Conservation (phyloP, 1,140 invertebrate genomes). For the Drosophila jambulina region DNA sequence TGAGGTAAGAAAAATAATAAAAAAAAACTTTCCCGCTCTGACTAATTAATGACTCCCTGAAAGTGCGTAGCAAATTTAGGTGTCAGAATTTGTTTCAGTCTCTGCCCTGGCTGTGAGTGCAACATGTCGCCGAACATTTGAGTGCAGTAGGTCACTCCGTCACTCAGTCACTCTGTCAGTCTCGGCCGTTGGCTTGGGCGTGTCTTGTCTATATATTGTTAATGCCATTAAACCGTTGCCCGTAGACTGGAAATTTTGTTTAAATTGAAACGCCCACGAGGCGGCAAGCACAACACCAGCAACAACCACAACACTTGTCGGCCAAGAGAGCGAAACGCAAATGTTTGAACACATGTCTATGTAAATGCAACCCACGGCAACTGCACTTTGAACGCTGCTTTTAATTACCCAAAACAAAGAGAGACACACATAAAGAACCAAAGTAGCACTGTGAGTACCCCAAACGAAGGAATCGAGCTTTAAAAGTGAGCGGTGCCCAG, state of each 20-base stretch:
- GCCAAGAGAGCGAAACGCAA: constrained; percentile 39
- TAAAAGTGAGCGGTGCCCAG: constrained; percentile 61
- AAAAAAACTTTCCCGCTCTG: constrained; percentile 59
- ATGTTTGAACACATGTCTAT: constrained; percentile 72
- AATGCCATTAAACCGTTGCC: constrained; percentile 66
- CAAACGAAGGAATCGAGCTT: constrained; percentile 46
- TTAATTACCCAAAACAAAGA: constrained; percentile 71
- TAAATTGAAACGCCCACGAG: constrained; percentile 74
- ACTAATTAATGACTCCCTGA: constrained; percentile 70
- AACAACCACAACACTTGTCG: constrained; percentile 51
- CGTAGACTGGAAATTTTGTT: constrained; percentile 69
- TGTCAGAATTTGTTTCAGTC: constrained; percentile 57
- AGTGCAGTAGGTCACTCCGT: constrained; percentile 70
- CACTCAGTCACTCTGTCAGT: constrained; percentile 23
- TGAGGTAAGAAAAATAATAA: constrained; percentile 2
- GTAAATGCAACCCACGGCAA: constrained; percentile 72
- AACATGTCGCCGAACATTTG: constrained; percentile 57
- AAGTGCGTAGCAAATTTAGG: constrained; percentile 74
- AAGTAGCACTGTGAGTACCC: constrained; percentile 33
- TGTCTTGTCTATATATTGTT: constrained; percentile 53
- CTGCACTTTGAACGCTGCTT: constrained; percentile 79
- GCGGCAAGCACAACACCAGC: constrained; percentile 13
- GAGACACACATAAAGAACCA: constrained; percentile 54
- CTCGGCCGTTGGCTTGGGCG: constrained; percentile 42
- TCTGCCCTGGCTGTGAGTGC: constrained; percentile 31